These are phyloP conservation scores for Prinia subflava DNA, from an alignment of 2,113 vertebrate species.

Conservation along the genomic window DNA sequence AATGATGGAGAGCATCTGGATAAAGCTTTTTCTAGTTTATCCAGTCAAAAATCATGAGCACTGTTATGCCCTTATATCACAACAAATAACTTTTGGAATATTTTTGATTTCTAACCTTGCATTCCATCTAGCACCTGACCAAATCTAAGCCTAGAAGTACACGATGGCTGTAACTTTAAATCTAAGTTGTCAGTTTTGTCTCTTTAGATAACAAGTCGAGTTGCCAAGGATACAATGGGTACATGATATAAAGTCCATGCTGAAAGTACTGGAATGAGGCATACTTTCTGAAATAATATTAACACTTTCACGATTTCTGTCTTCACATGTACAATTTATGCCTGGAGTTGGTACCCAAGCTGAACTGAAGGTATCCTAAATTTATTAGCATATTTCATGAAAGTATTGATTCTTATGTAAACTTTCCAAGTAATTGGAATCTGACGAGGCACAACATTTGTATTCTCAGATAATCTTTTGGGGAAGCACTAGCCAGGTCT, in stretches of 20 bases:
- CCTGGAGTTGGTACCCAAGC: not conserved
- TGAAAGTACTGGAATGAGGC: constrained; percentile 27
- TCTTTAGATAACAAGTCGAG: constrained; percentile 26
- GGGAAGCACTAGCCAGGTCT: not conserved
- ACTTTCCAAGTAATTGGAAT: not conserved
- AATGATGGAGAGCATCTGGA: not conserved
- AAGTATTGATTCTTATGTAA: not conserved
- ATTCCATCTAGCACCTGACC: not conserved
- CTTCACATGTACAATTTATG: not conserved
- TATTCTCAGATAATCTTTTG: not conserved
- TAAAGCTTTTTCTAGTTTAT: not conserved
- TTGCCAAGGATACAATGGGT: constrained; percentile 53
- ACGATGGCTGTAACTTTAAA: constrained; percentile 17
- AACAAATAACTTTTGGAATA: not conserved
- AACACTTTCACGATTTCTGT: not conserved
- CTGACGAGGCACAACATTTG: not conserved
- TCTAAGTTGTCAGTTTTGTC: constrained; percentile 31
- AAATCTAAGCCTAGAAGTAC: not conserved
- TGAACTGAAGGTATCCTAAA: not conserved
- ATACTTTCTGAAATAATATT: constrained; percentile 1
- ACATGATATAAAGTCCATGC: constrained; percentile 30
- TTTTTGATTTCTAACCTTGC: not conserved
- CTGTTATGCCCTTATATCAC: not conserved
- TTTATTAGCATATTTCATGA: not conserved
- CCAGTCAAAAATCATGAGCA: not conserved